phyloP scores from a whole-genome alignment of 2,113 vertebrate species.

The Phoxinus phoxinus region DNA sequence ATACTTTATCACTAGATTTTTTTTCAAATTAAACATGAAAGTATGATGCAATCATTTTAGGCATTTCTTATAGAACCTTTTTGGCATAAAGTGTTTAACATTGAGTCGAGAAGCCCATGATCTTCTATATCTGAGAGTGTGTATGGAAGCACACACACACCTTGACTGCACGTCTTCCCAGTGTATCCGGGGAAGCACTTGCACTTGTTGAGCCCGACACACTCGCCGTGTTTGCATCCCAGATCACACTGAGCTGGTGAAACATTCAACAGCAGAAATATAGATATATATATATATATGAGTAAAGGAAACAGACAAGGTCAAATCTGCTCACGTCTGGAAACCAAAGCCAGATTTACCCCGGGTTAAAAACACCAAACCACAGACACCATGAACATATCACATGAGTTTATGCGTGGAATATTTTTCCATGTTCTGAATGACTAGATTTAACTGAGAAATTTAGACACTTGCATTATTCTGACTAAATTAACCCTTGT shows the following conservation, averaged over 20 bases:
- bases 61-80: too few relatives aligned
- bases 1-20: too few relatives aligned
- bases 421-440: background rate
- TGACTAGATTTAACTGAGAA: background rate
- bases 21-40: too few relatives aligned
- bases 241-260: slow-evolving; percentile 87
- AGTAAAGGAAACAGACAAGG: slow-evolving; percentile 53
- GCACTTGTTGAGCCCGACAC: slow-evolving; percentile 90
- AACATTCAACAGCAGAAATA: slow-evolving; percentile 64
- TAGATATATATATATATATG: slow-evolving; percentile 57
- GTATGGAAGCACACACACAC: slow-evolving; percentile 66
- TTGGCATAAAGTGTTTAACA: too few relatives aligned
- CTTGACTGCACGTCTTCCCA: slow-evolving; percentile 92
- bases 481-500: too few relatives aligned
- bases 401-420: background rate
- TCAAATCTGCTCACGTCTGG: slow-evolving; percentile 23
- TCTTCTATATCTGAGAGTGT: too few relatives aligned
- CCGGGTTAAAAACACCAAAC: background rate
- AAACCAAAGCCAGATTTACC: background rate
- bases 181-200: slow-evolving; percentile 92
- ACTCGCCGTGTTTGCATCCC: slow-evolving; percentile 93
- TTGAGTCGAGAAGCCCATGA: too few relatives aligned
- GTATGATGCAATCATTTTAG: too few relatives aligned
- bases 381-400: background rate
- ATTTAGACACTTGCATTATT: background rate